These are phyloP conservation scores for Spongilla lacustris DNA, from an alignment of 37 sponge, comb jelly and placozoan species.

Conservation along the genomic window DNA sequence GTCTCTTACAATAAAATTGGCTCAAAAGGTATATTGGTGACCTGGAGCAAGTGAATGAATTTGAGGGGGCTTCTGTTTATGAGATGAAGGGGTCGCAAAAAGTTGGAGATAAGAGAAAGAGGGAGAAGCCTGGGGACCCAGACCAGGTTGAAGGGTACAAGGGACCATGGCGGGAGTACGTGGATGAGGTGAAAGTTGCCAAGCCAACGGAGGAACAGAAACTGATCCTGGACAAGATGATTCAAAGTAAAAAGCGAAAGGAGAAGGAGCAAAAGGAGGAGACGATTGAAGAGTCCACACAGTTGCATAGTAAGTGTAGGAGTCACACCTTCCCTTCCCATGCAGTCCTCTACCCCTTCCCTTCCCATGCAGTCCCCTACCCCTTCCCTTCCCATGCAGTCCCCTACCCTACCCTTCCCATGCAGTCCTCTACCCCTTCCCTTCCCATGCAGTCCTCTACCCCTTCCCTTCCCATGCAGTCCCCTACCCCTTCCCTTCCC, in stretches of 20 bases:
- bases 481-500: not conserved
- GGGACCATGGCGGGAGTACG: slow-evolving; percentile 94
- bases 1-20: no score
- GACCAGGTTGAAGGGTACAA: slow-evolving; percentile 85
- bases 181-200: slow-evolving; percentile 83
- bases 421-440: no score
- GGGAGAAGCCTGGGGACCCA: slow-evolving; percentile 84
- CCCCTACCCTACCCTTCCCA: no score
- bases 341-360: no score
- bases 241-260: slow-evolving; percentile 74
- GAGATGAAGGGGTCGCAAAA: slow-evolving; percentile 59
- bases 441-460: no score
- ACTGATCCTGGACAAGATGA: slow-evolving; percentile 82
- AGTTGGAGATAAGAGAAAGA: slow-evolving; percentile 80
- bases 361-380: no score
- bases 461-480: no score
- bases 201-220: slow-evolving; percentile 89
- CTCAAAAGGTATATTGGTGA: slow-evolving; percentile 79
- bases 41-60: slow-evolving; percentile 46
- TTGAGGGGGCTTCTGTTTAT: slow-evolving; percentile 83
- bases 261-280: slow-evolving; percentile 73
- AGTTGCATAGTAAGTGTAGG: slow-evolving; percentile 78
- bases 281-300: slow-evolving; percentile 75
- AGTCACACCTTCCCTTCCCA: no score
- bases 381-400: no score